Evolutionary conservation across 2,888 invertebrate genomes (phyloP), one percentile per base, ranked within the genome.

Genomic region (Hecatera dysodea): DNA sequence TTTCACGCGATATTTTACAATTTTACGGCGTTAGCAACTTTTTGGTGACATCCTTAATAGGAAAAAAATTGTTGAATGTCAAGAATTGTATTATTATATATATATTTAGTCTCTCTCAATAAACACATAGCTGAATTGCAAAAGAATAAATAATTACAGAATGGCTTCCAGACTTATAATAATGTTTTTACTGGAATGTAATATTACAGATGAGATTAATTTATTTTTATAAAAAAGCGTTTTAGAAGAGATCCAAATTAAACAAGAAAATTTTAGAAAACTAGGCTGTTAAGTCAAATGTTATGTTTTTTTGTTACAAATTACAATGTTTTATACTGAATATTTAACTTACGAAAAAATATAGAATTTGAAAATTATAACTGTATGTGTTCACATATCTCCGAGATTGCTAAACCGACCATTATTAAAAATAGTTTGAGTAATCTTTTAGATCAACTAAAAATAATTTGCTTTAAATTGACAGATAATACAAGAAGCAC

Each of bases 181-280:
- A 88, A 92, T 89, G 87, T 88, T 90, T 89, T 91, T 90, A 91
- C 85, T 95, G 95, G 95, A 95, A 95, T 95, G 95, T 95, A 89
- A 90, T 86, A 92, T 95, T 95, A 89, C 95, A 86, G 89, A 89
- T 94, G 93, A 95, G 94, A 95, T 93, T 88, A 90, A 84, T 85
- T 87, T 82, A 87, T 75, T 72, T n/a, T 70, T 83, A 88, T 88
- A 88, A 88, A 88, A 87, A 90, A 93, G 89, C 90, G 90, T 88
- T 90, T 90, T 86, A 78, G 80, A 80, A 94, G 94, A 94, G 94
- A 94, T 95, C 94, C 89, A 81, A 89, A 86, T 83, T 72, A 63
- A 73, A 17, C 71, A 80, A 71, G 72, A 72, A 53, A 72, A 70
- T 69, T 79, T 73, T 72, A 64, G 46, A 65, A 67, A 67, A 56